These are phyloP conservation scores for Kryptopterus vitreolus DNA, from an alignment of 2,797 vertebrate species.

Conservation along the genomic window DNA sequence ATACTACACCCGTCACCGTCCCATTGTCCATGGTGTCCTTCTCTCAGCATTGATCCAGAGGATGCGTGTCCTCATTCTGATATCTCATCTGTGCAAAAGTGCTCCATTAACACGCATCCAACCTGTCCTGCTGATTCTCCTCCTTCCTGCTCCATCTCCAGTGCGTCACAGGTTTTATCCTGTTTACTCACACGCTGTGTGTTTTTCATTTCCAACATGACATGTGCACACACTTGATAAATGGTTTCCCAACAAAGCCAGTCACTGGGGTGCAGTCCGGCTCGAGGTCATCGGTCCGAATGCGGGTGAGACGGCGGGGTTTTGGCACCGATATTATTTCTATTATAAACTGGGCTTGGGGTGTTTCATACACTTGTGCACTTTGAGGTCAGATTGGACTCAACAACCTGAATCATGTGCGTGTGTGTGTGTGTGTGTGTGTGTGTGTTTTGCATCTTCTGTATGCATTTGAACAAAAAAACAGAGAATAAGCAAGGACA, in stretches of 20 bases:
- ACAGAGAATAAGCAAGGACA: not conserved
- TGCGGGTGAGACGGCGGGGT: not conserved
- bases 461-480: not conserved
- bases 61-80: not conserved
- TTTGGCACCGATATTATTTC: slow-evolving; percentile 18
- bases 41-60: not conserved
- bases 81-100: not conserved
- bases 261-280: not conserved
- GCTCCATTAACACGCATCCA: not conserved
- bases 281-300: slow-evolving; percentile 16
- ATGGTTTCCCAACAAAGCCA: slow-evolving; percentile 20
- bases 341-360: slow-evolving; percentile 8
- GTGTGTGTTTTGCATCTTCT: not conserved
- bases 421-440: not conserved
- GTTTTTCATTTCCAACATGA: slow-evolving; percentile 1
- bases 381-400: slow-evolving; percentile 28
- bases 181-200: slow-evolving; percentile 16
- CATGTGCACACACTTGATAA: slow-evolving; percentile 21
- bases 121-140: not conserved
- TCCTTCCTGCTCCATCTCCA: not conserved
- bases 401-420: not conserved
- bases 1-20: not conserved
- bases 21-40: not conserved
- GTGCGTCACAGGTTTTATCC: not conserved
- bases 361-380: slow-evolving; percentile 35